Evolutionary conservation across 2,113 vertebrate genomes (phyloP), one percentile per base, ranked within the genome.

Genomic region (Piaya cayana): DNA sequence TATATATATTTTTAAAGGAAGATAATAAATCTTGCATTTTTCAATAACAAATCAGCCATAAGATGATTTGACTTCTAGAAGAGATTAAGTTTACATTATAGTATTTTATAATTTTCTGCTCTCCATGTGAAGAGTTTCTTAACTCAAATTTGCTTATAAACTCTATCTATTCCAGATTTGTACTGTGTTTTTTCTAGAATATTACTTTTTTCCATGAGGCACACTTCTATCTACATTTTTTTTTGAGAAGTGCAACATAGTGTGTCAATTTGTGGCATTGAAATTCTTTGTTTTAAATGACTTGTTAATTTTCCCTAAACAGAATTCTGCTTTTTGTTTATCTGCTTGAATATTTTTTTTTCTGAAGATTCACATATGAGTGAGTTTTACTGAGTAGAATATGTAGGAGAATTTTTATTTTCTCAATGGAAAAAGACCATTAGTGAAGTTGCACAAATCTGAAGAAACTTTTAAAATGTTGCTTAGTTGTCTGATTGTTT

Each of bases 1-100:
- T 29, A 26, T 0, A 1, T 0, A 1, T 49, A 88, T 77, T 62
- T 50, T 70, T 62, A 78, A 81, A 71, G 5, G 1, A 59, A 71
- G n/a, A 83, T 47, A 1, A 71, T 52, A 32, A 1, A 36, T 30
- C 16, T 13, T 75, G 6, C 2, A 22, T n/a, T 82, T 78, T 71
- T 59, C 2, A 15, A 27, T 83, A 81, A 78, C 6, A 43, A 68
- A 59, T 59, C 27, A 49, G 3, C 6, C 5, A 15, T 36, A 58
- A 25, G 9, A 59, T 50, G 5, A 60, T 11, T 34, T n/a, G 3
- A 4, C 1, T 52, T 72, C 72, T 53, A 27, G 55, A 83, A 88
- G 27, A 83, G 23, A 25, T 8, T n/a, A 14, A 49, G 3, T 62
- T 82, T 81, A 55, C 5, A 10, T 49, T 71, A 12, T 37, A 12